Conservation (phyloP, 2,113 vertebrate genomes). For the Amphiprion ocellaris region DNA sequence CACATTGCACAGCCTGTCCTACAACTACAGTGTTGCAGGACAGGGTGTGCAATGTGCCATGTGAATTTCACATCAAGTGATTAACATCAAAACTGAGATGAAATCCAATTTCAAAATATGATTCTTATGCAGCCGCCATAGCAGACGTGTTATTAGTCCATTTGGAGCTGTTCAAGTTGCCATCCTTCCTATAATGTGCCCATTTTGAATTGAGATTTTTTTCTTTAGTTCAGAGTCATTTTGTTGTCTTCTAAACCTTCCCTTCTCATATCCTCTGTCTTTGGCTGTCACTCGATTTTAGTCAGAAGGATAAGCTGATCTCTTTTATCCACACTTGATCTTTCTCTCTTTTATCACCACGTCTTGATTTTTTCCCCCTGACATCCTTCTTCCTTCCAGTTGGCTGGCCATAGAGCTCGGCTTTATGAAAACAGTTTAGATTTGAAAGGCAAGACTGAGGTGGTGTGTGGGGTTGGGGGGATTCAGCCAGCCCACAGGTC, state of each 20-base stretch:
- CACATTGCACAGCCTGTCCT: slow-evolving; percentile 5
- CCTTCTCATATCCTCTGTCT: slow-evolving; percentile 66
- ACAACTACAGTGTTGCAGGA: not conserved
- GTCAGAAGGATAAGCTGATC: slow-evolving; percentile 75
- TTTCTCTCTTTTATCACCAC: slow-evolving; percentile 75
- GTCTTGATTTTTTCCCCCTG: slow-evolving; percentile 52
- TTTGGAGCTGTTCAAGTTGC: slow-evolving; percentile 56
- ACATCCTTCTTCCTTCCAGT: slow-evolving; percentile 67
- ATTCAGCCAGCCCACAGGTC: slow-evolving; percentile 38
- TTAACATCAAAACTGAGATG: slow-evolving; percentile 25
- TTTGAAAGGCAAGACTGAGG: slow-evolving; percentile 65
- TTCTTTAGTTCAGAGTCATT: slow-evolving; percentile 52
- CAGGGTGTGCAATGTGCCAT: not conserved
- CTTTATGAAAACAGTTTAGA: slow-evolving; percentile 74
- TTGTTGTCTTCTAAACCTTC: slow-evolving; percentile 62
- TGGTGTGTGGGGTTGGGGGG: not conserved
- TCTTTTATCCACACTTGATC: slow-evolving; percentile 83
- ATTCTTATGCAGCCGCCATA: slow-evolving; percentile 37
- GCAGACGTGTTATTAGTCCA: slow-evolving; percentile 65
- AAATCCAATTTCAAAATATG: slow-evolving; percentile 42
- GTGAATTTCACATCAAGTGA: not conserved
- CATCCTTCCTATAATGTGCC: slow-evolving; percentile 53
- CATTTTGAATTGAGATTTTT: slow-evolving; percentile 25
- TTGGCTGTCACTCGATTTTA: slow-evolving; percentile 70
- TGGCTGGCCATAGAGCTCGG: slow-evolving; percentile 50